These are phyloP conservation scores for Sogatella furcifera DNA, from an alignment of 1,140 invertebrate genomes.

Conservation along the genomic window DNA sequence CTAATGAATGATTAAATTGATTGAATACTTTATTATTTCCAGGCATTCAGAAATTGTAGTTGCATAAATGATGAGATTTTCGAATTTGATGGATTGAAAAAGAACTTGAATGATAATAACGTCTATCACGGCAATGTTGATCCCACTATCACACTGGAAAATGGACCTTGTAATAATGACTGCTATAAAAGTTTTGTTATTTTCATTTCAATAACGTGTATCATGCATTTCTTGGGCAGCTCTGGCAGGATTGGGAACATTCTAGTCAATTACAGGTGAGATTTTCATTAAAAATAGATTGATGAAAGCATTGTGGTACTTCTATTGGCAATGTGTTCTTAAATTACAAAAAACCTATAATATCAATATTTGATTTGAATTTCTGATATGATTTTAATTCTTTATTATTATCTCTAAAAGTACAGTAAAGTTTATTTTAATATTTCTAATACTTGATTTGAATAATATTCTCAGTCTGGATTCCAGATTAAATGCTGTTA, in stretches of 20 bases:
- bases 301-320: no score
- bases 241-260: slow-evolving; percentile 50
- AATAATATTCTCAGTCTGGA: no score
- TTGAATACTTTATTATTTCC: neutral
- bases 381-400: no score
- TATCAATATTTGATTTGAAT: no score
- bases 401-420: no score
- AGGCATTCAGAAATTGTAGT: slow-evolving; percentile 17
- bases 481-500: no score
- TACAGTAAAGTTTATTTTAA: no score
- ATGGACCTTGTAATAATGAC: slow-evolving; percentile 39
- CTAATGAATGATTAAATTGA: no score
- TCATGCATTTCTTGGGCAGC: slow-evolving; percentile 42
- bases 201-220: slow-evolving; percentile 37
- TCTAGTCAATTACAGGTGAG: slow-evolving; percentile 42
- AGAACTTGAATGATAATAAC: neutral
- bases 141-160: slow-evolving; percentile 4
- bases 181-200: slow-evolving; percentile 36
- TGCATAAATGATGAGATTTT: slow-evolving; percentile 10
- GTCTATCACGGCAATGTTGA: neutral
- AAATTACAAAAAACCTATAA: no score
- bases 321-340: no score
- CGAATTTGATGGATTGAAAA: neutral
- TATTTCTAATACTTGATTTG: no score
- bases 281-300: no score